Conservation (phyloP, 2,797 vertebrate genomes). For the Sebastes umbrosus region DNA sequence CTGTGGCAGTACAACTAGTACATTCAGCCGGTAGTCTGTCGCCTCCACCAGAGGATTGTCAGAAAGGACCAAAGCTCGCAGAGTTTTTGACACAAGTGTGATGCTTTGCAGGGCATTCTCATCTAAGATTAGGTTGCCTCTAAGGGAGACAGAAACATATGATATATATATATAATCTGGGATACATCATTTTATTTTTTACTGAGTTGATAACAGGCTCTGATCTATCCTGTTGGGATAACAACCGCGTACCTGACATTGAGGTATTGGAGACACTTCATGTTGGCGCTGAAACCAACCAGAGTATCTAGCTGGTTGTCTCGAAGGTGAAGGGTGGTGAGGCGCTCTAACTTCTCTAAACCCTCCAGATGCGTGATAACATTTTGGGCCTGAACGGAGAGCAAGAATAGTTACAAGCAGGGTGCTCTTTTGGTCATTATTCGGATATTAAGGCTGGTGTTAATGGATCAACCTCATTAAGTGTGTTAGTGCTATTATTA, state of each 20-base stretch:
- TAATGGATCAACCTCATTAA: not conserved
- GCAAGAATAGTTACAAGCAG: not conserved
- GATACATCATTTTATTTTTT: not conserved
- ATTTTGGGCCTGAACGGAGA: slow-evolving; percentile 87
- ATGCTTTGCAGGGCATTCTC: slow-evolving; percentile 79
- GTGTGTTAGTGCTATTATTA: not conserved
- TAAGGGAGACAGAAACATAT: slow-evolving; percentile 46
- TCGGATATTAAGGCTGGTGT: not conserved
- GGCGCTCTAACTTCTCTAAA: slow-evolving; percentile 81
- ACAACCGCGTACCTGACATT: slow-evolving; percentile 76
- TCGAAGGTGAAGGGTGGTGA: slow-evolving; percentile 90
- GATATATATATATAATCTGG: not conserved
- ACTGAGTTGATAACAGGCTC: not conserved
- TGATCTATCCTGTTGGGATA: not conserved
- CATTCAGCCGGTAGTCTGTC: slow-evolving; percentile 79
- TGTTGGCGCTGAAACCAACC: slow-evolving; percentile 84
- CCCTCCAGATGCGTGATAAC: slow-evolving; percentile 84
- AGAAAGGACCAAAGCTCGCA: slow-evolving; percentile 85
- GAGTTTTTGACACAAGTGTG: slow-evolving; percentile 77
- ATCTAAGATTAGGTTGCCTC: slow-evolving; percentile 84
- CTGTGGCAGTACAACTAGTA: slow-evolving; percentile 78
- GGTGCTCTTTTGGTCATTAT: not conserved
- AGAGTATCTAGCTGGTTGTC: slow-evolving; percentile 89
- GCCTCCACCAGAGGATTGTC: slow-evolving; percentile 87
- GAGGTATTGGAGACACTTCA: slow-evolving; percentile 91